phyloP scores from a whole-genome alignment of 2,113 vertebrate genomes.

The Gambusia holbrooki region DNA sequence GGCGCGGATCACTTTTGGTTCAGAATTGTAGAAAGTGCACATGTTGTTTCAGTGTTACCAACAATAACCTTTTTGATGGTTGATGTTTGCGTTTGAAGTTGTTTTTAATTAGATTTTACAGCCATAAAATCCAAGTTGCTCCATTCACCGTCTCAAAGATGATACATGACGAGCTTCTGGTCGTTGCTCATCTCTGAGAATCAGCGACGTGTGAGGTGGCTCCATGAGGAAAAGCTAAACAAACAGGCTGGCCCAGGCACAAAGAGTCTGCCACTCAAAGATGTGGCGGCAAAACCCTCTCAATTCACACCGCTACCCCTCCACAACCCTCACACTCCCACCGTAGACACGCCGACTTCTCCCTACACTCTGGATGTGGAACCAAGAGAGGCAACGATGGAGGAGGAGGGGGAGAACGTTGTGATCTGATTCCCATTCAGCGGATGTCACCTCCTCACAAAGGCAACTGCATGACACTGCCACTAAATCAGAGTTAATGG shows the following conservation, averaged over 20 bases:
- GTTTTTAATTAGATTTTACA: background rate
- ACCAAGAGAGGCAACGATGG: constrained; percentile 54
- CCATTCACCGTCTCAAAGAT: background rate
- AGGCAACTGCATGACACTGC: constrained; percentile 75
- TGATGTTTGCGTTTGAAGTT: background rate
- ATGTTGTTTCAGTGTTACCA: background rate
- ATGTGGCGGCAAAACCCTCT: constrained; percentile 70
- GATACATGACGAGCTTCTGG: background rate
- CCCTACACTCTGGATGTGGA: constrained; percentile 33
- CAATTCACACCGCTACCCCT: constrained; percentile 40
- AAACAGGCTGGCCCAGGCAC: constrained; percentile 75
- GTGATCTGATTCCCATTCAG: constrained; percentile 77
- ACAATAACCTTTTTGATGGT: background rate
- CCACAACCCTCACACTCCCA: constrained; percentile 46
- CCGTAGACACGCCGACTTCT: constrained; percentile 35
- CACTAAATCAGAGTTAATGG: constrained; percentile 84
- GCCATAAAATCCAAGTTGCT: background rate
- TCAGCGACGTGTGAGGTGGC: constrained; percentile 63
- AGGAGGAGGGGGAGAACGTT: constrained; percentile 50
- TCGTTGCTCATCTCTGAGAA: constrained; percentile 21
- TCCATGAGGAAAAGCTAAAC: constrained; percentile 72
- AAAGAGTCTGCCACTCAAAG: constrained; percentile 73
- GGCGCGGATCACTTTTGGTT: too few species aligned
- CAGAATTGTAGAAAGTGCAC: too few species aligned
- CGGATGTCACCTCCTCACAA: constrained; percentile 79